phyloP scores from a whole-genome alignment of 2,888 invertebrate genomes.

The Netelia virgata region DNA sequence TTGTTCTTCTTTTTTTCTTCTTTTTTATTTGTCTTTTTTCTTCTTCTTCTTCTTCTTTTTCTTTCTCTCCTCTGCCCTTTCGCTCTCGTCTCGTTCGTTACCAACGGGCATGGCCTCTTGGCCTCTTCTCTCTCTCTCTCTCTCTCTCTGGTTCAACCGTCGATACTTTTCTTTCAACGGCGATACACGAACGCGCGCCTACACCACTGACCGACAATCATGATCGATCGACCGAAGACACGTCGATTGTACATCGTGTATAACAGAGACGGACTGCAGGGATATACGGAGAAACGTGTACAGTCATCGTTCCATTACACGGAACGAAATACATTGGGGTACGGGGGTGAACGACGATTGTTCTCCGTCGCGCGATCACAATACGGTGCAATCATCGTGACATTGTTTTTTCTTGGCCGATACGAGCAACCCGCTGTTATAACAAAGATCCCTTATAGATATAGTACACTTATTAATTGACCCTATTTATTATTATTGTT shows the following conservation, averaged over 20 bases:
- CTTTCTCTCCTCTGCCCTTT: constrained; percentile 21
- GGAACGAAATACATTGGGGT: constrained; percentile 7
- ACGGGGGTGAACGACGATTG: constrained; percentile 23
- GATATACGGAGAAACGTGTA: background rate
- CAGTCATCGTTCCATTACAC: constrained; percentile 46
- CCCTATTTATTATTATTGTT: too few relatives aligned
- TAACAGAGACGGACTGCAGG: background rate
- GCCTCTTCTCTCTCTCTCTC: constrained; percentile 52
- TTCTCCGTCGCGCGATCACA: constrained; percentile 34
- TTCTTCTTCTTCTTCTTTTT: background rate
- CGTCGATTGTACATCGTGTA: background rate
- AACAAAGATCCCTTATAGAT: too few relatives aligned
- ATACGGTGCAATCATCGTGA: constrained; percentile 16
- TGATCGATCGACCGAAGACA: background rate
- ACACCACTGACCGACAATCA: constrained; percentile 45
- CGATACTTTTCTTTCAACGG: too few relatives aligned
- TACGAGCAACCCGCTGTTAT: background rate
- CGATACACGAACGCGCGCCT: background rate
- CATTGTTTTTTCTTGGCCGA: constrained; percentile 6
- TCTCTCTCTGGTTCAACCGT: background rate
- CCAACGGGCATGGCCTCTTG: background rate
- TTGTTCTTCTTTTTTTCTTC: constrained; percentile 16
- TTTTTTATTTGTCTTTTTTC: constrained; percentile 13
- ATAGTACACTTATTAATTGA: too few relatives aligned
- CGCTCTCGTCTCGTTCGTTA: constrained; percentile 29